Evolutionary conservation across 2,888 invertebrate species (phyloP), one percentile per base, ranked within the genome.

Genomic region (Tribolium freemani): DNA sequence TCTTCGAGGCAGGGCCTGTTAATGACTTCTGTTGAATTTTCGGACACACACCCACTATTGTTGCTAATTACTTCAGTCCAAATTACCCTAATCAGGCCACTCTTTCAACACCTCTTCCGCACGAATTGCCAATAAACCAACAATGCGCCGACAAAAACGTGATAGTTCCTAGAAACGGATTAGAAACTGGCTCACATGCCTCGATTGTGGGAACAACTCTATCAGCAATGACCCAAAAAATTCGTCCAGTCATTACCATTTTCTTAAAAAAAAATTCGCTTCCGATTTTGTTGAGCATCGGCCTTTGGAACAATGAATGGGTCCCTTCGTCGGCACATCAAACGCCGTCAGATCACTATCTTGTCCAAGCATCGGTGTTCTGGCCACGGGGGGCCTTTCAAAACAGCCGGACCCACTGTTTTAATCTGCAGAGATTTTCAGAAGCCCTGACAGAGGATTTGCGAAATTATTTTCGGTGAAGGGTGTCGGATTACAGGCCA

Each of bases 361-460:
- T 63, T 31, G 48, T 48, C 16, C 16, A 48, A 48, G 48, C 48
- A 48, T 48, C 60, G 60, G 60, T 60, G 60, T 60, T 60, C 48
- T 26, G 60, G 20, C 71, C 71, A 64, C 71, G 51, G 64, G 71
- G 69, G 61, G 51, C 54, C 66, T 66, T 70, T 70, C 70, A 70
- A 57, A 71, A 71, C 71, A 48, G 30, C 48, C 57, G 53, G 48
- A 38, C 56, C 58, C 71, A 71, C 57, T 71, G 71, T 71, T 71
- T 71, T 71, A 71, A 71, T 71, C 71, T 71, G 20, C 20, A 16
- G 38, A 48, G 57, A 44, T 38, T 63, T 68, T 38, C 69, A 60
- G 51, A 60, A 45, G 63, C 46, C 56, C 69, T 51, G 50, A 31
- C 31, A 21, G 26, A 46, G 66, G 58, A 51, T 66, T 71, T 71